Base-by-base conservation (phyloP, 1,140 invertebrate species). In the Eumeta japonica region DNA sequence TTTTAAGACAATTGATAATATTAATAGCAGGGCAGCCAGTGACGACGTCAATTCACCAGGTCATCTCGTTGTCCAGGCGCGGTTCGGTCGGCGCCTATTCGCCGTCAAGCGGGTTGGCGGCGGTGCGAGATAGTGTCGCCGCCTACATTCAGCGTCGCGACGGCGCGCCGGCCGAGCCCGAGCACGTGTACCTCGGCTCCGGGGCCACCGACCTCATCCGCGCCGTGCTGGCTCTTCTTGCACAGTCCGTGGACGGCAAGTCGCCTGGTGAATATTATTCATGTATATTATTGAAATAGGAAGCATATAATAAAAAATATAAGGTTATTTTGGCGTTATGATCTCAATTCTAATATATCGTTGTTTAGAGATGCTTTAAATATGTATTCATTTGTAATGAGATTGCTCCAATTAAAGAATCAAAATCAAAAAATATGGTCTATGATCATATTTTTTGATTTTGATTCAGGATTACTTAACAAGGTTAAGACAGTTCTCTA, bases 81-180 rank as follows among this genome's bases (percentile, higher is more conserved):
- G 48, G 73, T 0, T 81, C 79, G 46, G 75, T 84, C 35, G 81
- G 87, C 13, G 79, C 88, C 0, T 91, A 91, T 68, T 87, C 81
- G 40, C 86, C 89, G 32, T 84, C 84, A 16, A 57, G 78, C 7
- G 89, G 89, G 2, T 75, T 91, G 20, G 79, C 81, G 48, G 49
- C 86, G 2, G 86, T 92, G 28, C 73, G 87, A 0, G 58, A 78
- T 36, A 84, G 88, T 52, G 81, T 86, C 32, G 86, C 87, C 1
- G 51, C 80, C 17, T 92, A 87, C 62, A 88, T 92, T 39, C 43
- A 66, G 37, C 49, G 72, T 12, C 64, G 89, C 17, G 89, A 92
- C 68, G 80, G 80, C 0, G 63, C 83, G 31, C 75, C 79, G 0
- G 64, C 78, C 33, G 62, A 80, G 45, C 71, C 74, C 15, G 67